phyloP scores from a whole-genome alignment of 2,888 invertebrate genomes.

The Yponomeuta malinellus region DNA sequence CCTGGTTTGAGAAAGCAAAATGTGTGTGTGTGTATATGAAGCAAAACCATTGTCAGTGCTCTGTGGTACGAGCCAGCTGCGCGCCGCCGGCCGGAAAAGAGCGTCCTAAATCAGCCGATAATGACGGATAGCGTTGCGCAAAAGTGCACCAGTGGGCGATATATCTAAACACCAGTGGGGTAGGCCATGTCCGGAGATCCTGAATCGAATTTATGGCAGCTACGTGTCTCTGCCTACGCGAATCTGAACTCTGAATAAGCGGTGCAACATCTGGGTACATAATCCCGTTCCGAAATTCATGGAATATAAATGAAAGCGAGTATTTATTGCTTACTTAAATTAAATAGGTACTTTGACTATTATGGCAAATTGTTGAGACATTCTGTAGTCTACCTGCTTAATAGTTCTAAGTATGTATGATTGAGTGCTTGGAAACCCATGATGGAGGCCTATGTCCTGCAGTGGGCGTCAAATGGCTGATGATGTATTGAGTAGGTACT shows the following conservation, averaged over 20 bases:
- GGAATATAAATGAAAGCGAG: neutral
- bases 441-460: too few species aligned
- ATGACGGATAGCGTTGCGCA: conserved; percentile 57
- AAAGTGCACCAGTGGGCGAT: conserved; percentile 40
- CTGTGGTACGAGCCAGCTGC: neutral
- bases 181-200: conserved; percentile 56
- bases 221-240: neutral
- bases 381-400: too few species aligned
- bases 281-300: neutral
- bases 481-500: too few species aligned
- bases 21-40: neutral
- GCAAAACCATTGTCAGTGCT: neutral
- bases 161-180: conserved; percentile 38
- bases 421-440: too few species aligned
- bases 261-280: neutral
- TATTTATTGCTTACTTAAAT: neutral
- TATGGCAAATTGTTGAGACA: too few species aligned
- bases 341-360: too few species aligned
- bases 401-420: too few species aligned
- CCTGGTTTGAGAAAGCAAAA: neutral
- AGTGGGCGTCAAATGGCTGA: too few species aligned
- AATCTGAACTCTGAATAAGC: neutral
- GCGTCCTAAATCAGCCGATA: conserved; percentile 54
- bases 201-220: neutral
- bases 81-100: neutral